Evolutionary conservation across 2,113 vertebrate species (phyloP), one percentile per base, ranked within the genome.

Genomic region (Coreoperca whiteheadi): DNA sequence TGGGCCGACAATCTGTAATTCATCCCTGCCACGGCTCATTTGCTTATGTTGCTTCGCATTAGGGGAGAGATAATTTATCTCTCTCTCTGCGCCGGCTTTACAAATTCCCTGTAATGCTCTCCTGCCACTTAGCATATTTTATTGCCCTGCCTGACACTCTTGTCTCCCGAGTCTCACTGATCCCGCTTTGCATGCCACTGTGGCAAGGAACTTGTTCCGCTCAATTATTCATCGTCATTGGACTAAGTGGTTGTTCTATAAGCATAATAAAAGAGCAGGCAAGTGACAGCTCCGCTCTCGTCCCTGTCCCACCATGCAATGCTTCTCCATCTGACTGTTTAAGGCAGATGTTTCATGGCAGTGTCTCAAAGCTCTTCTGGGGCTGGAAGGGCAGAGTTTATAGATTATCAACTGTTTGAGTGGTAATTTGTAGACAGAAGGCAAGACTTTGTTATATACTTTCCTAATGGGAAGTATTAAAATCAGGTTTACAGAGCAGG

Each of bases 111-210:
- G 92, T 92, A 93, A 91, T 91, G 92, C 87, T 87, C 89, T 93
- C 81, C 94, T 93, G 93, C 94, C 96, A 96, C 94, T 96, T 96
- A 96, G 91, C 96, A 96, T 95, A 96, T 96, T 96, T 96, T 95
- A 96, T 95, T 95, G 93, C 91, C 82, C 81, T 61, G 86, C 86
- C 89, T 94, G 93, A 92, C 81, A 93, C 93, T 87, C 74, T 87
- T 87, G 93, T 93, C 92, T 89, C 93, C 85, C 11, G 91, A 92
- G 92, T 87, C 92, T 83, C 72, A 86, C 89, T 90, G 91, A 93
- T 92, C 92, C 83, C 73, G 91, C 93, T 95, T 94, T 92, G 93
- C 93, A 91, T 94, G 91, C 91, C 86, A 84, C 87, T 43, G 88
- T 91, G 93, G 94, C 94, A 84, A 88, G 80, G 88, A 91, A 93